Percentiles rank a stretch among this genome's conserved stretches.
Conservation (phyloP, 2,113 vertebrate genomes). For the Guaruba guarouba region DNA sequence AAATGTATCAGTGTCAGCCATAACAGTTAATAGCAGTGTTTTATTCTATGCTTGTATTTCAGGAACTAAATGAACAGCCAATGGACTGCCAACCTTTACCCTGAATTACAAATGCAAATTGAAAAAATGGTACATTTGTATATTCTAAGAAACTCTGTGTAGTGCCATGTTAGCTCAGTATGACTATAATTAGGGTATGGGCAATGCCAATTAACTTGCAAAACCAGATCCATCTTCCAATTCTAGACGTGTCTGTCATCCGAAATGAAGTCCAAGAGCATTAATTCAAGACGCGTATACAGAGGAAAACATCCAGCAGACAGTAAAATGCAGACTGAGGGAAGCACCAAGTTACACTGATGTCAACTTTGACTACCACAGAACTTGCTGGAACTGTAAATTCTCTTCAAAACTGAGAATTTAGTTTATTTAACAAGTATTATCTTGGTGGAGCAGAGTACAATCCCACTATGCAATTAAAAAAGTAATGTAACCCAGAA, state of each 20-base stretch:
- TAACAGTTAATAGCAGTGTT: neutral
- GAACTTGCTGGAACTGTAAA: neutral
- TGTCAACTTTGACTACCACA: neutral
- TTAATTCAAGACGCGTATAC: neutral
- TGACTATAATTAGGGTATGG: neutral
- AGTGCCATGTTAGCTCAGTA: neutral
- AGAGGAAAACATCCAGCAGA: neutral
- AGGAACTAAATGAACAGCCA: neutral
- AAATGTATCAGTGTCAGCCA: neutral
- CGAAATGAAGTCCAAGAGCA: neutral
- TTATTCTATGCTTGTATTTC: neutral
- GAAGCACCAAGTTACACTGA: rapidly evolving
- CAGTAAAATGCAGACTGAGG: neutral
- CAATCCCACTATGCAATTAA: neutral
- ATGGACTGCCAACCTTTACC: neutral
- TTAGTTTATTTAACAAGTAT: neutral
- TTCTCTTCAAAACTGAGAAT: neutral
- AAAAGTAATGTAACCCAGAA: neutral
- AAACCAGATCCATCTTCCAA: neutral
- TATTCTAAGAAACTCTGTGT: neutral
- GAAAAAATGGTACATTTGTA: neutral
- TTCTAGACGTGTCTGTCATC: neutral
- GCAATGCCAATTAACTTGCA: neutral
- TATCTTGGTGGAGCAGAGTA: neutral
- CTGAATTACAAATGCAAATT: neutral